phyloP scores from a whole-genome alignment of 2,797 vertebrate species.

The Rhinophrynus dorsalis region DNA sequence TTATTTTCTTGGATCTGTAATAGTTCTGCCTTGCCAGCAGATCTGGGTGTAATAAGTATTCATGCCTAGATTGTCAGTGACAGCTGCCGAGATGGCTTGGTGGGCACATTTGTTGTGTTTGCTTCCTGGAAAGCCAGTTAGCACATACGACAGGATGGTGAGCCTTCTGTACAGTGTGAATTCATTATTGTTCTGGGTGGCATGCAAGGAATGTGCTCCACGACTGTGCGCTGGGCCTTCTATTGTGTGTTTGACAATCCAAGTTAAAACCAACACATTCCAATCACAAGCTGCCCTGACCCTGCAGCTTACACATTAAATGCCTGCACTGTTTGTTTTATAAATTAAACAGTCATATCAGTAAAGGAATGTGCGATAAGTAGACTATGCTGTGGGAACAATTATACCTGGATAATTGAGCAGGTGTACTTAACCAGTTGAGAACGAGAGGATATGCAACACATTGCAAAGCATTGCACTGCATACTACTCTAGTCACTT shows the following conservation, averaged over 20 bases:
- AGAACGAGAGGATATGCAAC: too few species aligned
- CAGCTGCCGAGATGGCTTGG: conserved; percentile 29
- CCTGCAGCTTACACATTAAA: conserved; percentile 26
- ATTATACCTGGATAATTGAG: background rate
- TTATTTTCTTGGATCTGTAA: conserved; percentile 5
- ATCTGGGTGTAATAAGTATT: conserved; percentile 11
- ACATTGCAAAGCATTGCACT: too few species aligned
- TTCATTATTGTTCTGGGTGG: conserved; percentile 41
- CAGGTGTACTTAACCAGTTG: conserved; percentile 27
- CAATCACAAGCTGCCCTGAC: conserved; percentile 32
- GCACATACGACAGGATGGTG: conserved; percentile 22
- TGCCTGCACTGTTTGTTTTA: conserved; percentile 29
- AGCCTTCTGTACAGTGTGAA: conserved; percentile 37
- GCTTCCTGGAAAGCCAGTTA: conserved; percentile 28
- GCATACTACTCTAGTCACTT: too few species aligned
- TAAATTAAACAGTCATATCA: conserved; percentile 39
- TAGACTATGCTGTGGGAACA: conserved; percentile 26
- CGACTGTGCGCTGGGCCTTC: background rate
- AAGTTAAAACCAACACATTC: conserved; percentile 28
- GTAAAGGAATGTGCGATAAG: conserved; percentile 47
- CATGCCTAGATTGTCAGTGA: conserved; percentile 11
- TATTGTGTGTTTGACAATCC: conserved; percentile 37
- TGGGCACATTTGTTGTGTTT: conserved; percentile 26
- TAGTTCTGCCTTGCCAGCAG: background rate
- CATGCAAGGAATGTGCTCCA: conserved; percentile 35